Evolutionary conservation across 2,797 vertebrate species (phyloP), one percentile per base, ranked within the genome.

Genomic region (Hemitrygon akajei): DNA sequence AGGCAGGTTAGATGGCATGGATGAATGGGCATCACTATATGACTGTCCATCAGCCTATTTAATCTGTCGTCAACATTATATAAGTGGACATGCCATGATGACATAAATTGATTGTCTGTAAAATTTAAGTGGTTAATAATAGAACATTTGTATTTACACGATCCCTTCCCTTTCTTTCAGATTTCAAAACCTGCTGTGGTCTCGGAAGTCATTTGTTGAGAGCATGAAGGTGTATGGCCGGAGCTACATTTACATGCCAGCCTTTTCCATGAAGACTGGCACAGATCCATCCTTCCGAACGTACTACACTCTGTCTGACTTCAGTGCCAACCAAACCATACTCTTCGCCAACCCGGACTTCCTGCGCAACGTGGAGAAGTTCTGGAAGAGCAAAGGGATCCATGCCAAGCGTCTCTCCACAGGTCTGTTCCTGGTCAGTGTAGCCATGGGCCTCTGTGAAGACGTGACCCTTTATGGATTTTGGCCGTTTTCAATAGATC

Each of bases 311-410:
- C 96, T 99, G 94, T 95, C 96, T 0, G 98, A 99, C 94, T 95
- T 97, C 0, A 97, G 97, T 86, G 98, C 99, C 95, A 97, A 97
- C 95, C 98, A 99, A 96, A 97, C 96, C 0, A 97, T 99, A 95
- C 97, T 99, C 63, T 99, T 99, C 0, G 99, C 98, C 95, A 99
- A 99, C 95, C 99, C 99, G 0, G 98, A 98, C 79, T 99, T 99
- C 95, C 96, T 99, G 94, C 96, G 97, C 94, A 97, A 96, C 0
- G 98, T 98, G n/a, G 97, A 98, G 0, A 98, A 97, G 92, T 99
- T 99, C 96, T 99, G 99, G 99, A 99, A 98, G 95, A 96, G 94
- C 56, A 98, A 95, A 92, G 97, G 97, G 1, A 97, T 99, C 82
- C 98, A 99, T 0, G 98, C 97, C 94, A 98, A 96, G 10, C 98